phyloP scores from a whole-genome alignment of 2,797 vertebrate genomes.

The Tinamus major region DNA sequence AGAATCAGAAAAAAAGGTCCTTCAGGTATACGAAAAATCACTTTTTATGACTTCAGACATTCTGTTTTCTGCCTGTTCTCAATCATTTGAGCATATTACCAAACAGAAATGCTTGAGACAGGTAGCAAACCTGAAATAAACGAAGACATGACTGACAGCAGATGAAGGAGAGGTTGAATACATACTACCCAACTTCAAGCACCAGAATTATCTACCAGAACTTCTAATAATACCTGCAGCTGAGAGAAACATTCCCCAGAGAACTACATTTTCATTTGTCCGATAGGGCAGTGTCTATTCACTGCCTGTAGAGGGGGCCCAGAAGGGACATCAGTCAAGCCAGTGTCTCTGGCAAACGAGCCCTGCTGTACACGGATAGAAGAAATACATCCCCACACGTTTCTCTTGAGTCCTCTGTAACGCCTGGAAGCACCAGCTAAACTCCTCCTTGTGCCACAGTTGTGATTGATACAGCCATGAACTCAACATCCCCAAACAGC shows the following conservation, averaged over 20 bases:
- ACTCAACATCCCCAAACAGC: background rate
- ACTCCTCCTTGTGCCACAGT: background rate
- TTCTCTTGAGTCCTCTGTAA: background rate
- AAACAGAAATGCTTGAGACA: background rate
- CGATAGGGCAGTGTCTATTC: background rate
- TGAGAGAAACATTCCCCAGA: background rate
- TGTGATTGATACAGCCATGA: background rate
- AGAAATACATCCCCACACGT: background rate
- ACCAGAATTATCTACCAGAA: background rate
- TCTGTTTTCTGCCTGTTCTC: background rate
- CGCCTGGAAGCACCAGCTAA: background rate
- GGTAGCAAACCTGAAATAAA: background rate
- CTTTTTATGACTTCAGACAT: background rate
- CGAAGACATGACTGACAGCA: fast-evolving
- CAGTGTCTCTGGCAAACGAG: background rate
- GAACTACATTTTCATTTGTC: background rate
- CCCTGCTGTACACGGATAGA: background rate
- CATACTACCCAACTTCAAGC: fast-evolving
- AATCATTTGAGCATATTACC: background rate
- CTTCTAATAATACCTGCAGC: background rate
- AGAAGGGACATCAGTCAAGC: background rate
- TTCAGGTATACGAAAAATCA: background rate
- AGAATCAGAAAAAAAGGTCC: slow-evolving; percentile 10
- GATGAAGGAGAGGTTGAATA: background rate
- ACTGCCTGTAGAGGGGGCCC: background rate